Evolutionary conservation across 2,797 vertebrate genomes (phyloP), one percentile per base, ranked within the genome.

Genomic region (Gymnodraco acuticeps): DNA sequence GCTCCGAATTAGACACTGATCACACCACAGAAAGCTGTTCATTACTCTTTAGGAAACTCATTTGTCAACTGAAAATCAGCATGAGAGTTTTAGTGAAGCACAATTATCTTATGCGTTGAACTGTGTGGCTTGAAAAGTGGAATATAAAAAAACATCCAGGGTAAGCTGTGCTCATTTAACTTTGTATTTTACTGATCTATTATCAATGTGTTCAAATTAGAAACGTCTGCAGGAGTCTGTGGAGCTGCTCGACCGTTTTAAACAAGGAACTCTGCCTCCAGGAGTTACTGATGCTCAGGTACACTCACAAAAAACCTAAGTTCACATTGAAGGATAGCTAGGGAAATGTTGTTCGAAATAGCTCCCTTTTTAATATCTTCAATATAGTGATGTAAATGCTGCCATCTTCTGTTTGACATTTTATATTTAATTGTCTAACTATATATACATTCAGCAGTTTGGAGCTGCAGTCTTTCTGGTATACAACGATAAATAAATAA

Each of bases 281-380:
- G 96, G 95, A 84, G 95, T 97, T 80, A 97, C 97, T 14, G 93
- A 97, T 68, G 93, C 95, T 42, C 95, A 98, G 95, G 97, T 99
- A 91, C 90, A 70, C 1, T 45, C 53, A 8, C 52, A 27, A 0
- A 1, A 23, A 5, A 52, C 33, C 3, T 13, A 10, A 55, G 50
- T 19, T 15, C 13, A 11, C 20, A 13, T 17, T 48, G n/a, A 75
- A 46, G 3, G 6, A 31, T 43, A 58, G 17, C 12, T 4, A 14
- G n/a, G 14, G 46, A 67, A 3, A 52, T 4, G 2, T 31, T 17
- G 23, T 27, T 42, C 10, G 47, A 53, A 54, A 17, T n/a, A 46
- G 16, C 55, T 38, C 33, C 33, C 6, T 27, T 27, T 27, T 7
- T 38, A 38, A 38, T 38, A 38, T 51, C 14, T 65, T 17, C 10